These are phyloP conservation scores for Drosophila ficusphila DNA, from an alignment of 1,140 invertebrate genomes.

Conservation along the genomic window DNA sequence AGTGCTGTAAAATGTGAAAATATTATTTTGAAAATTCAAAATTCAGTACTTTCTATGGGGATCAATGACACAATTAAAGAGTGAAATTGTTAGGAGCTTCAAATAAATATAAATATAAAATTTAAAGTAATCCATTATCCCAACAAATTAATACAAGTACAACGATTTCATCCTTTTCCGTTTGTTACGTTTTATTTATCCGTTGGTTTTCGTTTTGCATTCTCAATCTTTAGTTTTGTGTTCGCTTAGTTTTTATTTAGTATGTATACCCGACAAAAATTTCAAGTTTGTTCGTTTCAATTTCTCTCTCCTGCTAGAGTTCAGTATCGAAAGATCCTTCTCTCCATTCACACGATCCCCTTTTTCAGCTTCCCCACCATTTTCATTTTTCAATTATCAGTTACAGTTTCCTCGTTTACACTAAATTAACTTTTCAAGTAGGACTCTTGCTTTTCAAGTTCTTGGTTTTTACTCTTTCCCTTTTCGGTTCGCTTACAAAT, in stretches of 20 bases:
- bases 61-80: too few relatives aligned
- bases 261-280: constrained; percentile 59
- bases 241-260: constrained; percentile 26
- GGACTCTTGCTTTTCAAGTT: constrained; percentile 56
- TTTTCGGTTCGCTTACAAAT: constrained; percentile 59
- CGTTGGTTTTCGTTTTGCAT: constrained; percentile 60
- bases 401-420: constrained; percentile 51
- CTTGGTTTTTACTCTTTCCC: constrained; percentile 28
- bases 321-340: constrained; percentile 9
- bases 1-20: too few relatives aligned
- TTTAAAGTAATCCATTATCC: not conserved
- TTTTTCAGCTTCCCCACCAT: constrained; percentile 17
- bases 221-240: constrained; percentile 42
- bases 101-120: too few relatives aligned
- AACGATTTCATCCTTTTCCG: constrained; percentile 48
- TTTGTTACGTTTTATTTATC: constrained; percentile 80
- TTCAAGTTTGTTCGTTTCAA: constrained; percentile 47
- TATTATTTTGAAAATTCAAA: too few relatives aligned
- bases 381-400: constrained; percentile 48
- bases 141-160: constrained; percentile 18
- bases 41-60: too few relatives aligned
- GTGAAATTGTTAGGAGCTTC: too few relatives aligned
- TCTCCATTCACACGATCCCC: constrained; percentile 42
- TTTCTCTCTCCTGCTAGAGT: constrained; percentile 26
- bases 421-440: constrained; percentile 80